Conservation (phyloP, 2,113 vertebrate species). For the Alethe castanea region DNA sequence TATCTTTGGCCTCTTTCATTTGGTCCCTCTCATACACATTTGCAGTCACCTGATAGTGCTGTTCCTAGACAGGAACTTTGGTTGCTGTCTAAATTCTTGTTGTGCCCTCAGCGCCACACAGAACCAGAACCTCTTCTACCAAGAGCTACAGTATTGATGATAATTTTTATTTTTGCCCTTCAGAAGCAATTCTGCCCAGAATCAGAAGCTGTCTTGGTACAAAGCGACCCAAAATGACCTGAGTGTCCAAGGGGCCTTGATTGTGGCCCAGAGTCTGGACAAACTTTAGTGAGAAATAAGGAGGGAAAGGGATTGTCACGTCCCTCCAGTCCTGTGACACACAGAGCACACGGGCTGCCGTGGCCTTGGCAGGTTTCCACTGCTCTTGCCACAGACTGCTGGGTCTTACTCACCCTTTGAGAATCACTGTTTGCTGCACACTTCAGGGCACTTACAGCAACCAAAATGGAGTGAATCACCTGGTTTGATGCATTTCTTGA, state of each 20-base stretch:
- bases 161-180: not conserved
- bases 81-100: not conserved
- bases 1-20: not conserved
- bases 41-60: not conserved
- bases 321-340: not conserved
- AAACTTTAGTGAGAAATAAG: not conserved
- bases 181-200: not conserved
- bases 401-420: not conserved
- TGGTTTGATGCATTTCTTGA: not conserved
- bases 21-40: not conserved
- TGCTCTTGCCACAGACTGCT: not conserved
- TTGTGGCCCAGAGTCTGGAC: not conserved
- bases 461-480: not conserved
- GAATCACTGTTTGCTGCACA: not conserved
- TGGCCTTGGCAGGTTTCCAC: not conserved
- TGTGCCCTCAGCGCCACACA: fast-evolving
- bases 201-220: not conserved
- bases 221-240: not conserved
- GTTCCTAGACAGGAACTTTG: not conserved
- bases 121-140: not conserved
- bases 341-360: not conserved
- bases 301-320: not conserved
- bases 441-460: not conserved
- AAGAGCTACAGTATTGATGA: not conserved
- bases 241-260: not conserved